phyloP scores from a whole-genome alignment of 2,797 vertebrate genomes.

The Phataginus tetradactyla region DNA sequence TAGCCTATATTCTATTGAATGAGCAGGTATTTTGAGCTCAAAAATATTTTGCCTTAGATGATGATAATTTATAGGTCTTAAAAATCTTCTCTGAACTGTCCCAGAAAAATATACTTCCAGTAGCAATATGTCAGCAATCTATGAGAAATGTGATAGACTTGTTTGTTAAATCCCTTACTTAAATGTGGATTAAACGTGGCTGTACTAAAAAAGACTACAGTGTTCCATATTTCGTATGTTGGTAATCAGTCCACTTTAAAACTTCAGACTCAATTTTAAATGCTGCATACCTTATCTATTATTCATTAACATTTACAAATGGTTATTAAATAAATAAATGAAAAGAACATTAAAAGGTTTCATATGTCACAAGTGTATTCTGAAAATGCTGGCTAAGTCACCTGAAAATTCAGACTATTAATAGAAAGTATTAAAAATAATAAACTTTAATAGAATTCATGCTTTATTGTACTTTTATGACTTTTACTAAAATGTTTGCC shows the following conservation, averaged over 20 bases:
- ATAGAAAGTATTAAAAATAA: slow-evolving; percentile 77
- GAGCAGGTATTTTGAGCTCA: background rate
- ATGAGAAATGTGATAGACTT: background rate
- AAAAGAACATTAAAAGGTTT: slow-evolving; percentile 76
- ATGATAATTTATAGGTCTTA: background rate
- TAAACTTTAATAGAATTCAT: slow-evolving; percentile 75
- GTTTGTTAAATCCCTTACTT: slow-evolving; percentile 55
- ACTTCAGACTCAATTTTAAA: slow-evolving; percentile 64
- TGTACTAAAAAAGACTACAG: background rate
- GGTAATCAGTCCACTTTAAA: background rate
- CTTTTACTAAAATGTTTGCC: slow-evolving; percentile 58
- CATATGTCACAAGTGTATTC: slow-evolving; percentile 61
- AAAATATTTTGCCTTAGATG: slow-evolving; percentile 41
- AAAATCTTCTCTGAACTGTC: background rate
- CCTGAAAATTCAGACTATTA: slow-evolving; percentile 64
- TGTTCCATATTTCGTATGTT: background rate
- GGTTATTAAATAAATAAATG: background rate
- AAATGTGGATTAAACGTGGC: slow-evolving; percentile 48
- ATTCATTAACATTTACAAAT: slow-evolving; percentile 48
- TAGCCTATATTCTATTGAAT: background rate
- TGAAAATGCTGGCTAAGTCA: slow-evolving; percentile 70
- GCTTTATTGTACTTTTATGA: slow-evolving; percentile 58
- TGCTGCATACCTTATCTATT: slow-evolving; percentile 37
- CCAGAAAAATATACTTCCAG: slow-evolving; percentile 33
- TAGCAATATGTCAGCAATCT: background rate